Evolutionary conservation across 1,140 invertebrate genomes (phyloP), one percentile per base, ranked within the genome.

Genomic region (Pseudomyrmex sp.): DNA sequence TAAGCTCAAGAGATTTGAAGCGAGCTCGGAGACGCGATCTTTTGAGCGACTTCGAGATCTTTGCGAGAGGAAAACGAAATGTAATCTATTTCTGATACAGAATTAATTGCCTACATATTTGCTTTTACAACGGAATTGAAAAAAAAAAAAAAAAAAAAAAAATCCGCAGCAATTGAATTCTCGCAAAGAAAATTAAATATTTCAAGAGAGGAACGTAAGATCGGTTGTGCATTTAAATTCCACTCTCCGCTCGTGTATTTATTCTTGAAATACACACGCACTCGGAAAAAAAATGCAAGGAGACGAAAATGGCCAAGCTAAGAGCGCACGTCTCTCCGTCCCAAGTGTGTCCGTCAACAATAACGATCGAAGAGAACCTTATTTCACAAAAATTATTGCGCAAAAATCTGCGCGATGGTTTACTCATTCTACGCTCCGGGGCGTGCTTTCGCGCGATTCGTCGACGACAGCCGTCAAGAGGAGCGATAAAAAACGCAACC

Each of bases 381-480:
- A 56, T 68, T 69, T 12, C 26, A 18, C 20, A 59, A 56, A 48
- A 20, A 44, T 48, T 23, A 23, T 68, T 69, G 15, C 26, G 35
- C 20, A 59, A 56, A 48, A 20, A 44, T 48, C 12, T 54, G 20
- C 20, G 13, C 2, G 65, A 20, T n/a, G n/a, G 48, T 56, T 65
- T 10, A 50, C 52, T 10, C 63, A 56, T 15, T 26, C 50, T 65
- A 75, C 75, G 62, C 66, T 61, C n/a, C 59, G 18, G 35, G 62
- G 9, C 68, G 58, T 20, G 48, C 44, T 63, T 68, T 35, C 35
- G 35, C 10, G 61, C 62, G 68, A 73, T 83, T 68, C 54, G 72
- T 72, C 70, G 26, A 58, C 59, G 58, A 74, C 68, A 79, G 74
- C 66, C 74, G 84, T 80, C 70, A 83, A 86, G 26, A 23, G 20